Conservation (phyloP, 2,113 vertebrate species). For the Tragelaphus strepsiceros region DNA sequence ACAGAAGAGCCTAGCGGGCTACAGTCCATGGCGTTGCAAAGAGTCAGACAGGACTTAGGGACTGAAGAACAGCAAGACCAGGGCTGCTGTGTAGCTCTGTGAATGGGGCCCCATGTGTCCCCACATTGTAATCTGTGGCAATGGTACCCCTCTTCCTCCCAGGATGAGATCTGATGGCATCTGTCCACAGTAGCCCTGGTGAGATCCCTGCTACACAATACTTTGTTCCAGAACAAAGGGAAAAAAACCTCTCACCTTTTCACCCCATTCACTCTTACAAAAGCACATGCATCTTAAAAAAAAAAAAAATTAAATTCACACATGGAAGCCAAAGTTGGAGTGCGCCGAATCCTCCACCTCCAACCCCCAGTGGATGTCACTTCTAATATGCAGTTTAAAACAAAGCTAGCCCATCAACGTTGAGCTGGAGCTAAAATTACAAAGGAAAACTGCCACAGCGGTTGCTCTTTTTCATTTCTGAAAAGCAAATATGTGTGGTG, state of each 20-base stretch:
- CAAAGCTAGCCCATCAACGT: neutral
- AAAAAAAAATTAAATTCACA: neutral
- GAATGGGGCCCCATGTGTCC: neutral
- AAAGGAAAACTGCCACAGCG: constrained; percentile 3
- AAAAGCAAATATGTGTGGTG: constrained; percentile 12
- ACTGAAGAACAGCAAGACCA: neutral
- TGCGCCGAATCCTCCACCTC: neutral
- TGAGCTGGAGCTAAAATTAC: constrained; percentile 37
- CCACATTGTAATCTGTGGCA: neutral
- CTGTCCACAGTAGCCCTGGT: neutral
- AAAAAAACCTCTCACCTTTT: neutral
- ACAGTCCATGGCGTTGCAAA: neutral
- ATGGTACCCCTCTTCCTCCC: neutral
- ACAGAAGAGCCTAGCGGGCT: neutral
- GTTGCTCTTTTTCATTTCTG: constrained; percentile 28
- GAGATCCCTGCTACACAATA: neutral
- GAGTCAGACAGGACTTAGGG: neutral
- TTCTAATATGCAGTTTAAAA: constrained; percentile 19
- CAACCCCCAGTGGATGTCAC: neutral
- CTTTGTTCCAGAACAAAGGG: neutral
- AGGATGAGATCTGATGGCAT: neutral
- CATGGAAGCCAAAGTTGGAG: neutral
- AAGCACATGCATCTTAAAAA: neutral
- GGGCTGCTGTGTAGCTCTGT: neutral
- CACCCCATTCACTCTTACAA: neutral